Conservation (phyloP, 2,888 invertebrate genomes). For the Sphecodes monilicornis region DNA sequence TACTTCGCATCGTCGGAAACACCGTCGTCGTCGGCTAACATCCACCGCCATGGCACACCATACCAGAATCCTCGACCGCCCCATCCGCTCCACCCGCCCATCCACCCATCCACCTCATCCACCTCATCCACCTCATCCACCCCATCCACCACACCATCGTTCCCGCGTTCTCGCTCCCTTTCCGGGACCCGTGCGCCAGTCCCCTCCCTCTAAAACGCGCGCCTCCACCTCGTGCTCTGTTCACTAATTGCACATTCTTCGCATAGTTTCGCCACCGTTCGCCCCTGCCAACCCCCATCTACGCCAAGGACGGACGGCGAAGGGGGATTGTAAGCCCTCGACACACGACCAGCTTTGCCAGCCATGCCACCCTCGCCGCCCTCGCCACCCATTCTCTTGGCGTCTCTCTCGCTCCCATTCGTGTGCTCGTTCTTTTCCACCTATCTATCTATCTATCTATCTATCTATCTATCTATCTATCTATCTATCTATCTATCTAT, state of each 20-base stretch:
- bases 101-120: no score
- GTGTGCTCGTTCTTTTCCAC: conserved; percentile 17
- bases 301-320: conserved; percentile 61
- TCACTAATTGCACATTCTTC: conserved; percentile 99
- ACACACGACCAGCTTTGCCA: conserved; percentile 64
- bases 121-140: background rate
- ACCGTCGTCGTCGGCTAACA: conserved; percentile 30
- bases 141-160: background rate
- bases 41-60: conserved; percentile 70
- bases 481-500: conserved; percentile 10
- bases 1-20: conserved; percentile 51
- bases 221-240: conserved; percentile 87
- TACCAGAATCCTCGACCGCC: conserved; percentile 62
- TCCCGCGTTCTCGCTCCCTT: conserved; percentile 81
- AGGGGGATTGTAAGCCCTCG: conserved; percentile 68
- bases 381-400: conserved; percentile 32
- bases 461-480: conserved; percentile 18
- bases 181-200: conserved; percentile 87
- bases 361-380: conserved; percentile 45
- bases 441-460: background rate
- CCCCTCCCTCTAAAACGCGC: conserved; percentile 86
- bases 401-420: conserved; percentile 29
- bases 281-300: conserved; percentile 60
- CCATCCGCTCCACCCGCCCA: background rate
- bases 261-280: conserved; percentile 93